phyloP scores from a whole-genome alignment of 1,140 invertebrate species.

The Panagrolaimus sp. region DNA sequence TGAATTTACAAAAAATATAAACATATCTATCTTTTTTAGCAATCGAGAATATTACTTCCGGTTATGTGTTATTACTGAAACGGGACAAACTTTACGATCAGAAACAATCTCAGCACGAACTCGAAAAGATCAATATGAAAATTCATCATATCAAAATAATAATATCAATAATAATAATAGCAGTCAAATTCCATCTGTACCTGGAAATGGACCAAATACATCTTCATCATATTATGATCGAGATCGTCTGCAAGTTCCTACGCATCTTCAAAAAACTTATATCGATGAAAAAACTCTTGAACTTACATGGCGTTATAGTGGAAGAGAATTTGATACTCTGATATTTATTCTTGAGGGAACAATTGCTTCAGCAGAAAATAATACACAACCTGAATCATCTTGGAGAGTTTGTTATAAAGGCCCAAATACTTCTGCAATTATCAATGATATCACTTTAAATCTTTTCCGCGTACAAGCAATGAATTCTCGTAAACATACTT shows the following conservation, averaged over 20 bases:
- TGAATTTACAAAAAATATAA: too few relatives aligned
- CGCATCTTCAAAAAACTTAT: conserved; percentile 20
- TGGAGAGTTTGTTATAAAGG: conserved; percentile 42
- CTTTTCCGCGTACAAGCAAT: conserved; percentile 42
- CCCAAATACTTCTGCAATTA: conserved; percentile 12
- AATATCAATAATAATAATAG: background rate
- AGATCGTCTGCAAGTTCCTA: conserved; percentile 11
- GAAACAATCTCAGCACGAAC: conserved; percentile 38
- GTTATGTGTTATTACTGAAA: conserved; percentile 25
- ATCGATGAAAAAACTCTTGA: conserved; percentile 26
- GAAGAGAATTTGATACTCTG: conserved; percentile 22
- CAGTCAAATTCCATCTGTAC: too few relatives aligned
- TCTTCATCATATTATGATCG: background rate
- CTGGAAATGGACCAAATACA: background rate
- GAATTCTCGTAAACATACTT: conserved; percentile 16
- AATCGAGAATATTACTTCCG: conserved; percentile 52
- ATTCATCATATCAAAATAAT: conserved; percentile 24
- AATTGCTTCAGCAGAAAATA: background rate
- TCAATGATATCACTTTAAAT: conserved; percentile 28
- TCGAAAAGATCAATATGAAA: conserved; percentile 29
- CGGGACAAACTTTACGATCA: conserved; percentile 37
- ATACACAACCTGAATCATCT: background rate
- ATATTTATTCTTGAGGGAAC: conserved; percentile 27
- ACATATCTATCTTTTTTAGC: conserved; percentile 17
- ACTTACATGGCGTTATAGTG: conserved; percentile 24